Conservation (phyloP, 2,888 invertebrate species). For the Magallana nippona region DNA sequence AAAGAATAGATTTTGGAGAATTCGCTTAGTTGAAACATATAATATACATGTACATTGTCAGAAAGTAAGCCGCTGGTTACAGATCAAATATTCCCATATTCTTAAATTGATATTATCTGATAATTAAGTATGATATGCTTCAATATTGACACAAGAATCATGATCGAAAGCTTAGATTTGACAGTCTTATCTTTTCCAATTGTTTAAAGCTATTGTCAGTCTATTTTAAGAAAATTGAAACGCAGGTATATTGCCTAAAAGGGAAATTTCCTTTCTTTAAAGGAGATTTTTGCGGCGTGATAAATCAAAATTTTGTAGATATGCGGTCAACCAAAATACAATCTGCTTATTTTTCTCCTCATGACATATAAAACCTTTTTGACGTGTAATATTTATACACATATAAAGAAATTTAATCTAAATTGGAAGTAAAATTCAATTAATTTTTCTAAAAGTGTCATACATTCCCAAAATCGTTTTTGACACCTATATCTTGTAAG, state of each 20-base stretch:
- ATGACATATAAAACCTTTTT: constrained; percentile 8
- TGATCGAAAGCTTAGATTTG: not conserved
- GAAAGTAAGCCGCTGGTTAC: not conserved
- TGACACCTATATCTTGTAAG: not conserved
- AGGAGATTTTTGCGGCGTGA: constrained; percentile 18
- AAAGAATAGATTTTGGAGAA: no score
- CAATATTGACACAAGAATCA: not conserved
- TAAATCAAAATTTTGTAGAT: not conserved
- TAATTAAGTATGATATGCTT: not conserved
- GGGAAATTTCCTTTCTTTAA: not conserved
- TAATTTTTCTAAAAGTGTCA: constrained; percentile 29
- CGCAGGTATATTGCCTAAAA: not conserved
- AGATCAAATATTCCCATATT: not conserved
- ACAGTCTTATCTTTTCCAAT: not conserved
- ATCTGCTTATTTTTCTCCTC: not conserved
- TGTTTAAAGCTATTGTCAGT: not conserved
- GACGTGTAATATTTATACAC: constrained; percentile 21
- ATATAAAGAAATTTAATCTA: not conserved
- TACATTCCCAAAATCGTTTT: not conserved
- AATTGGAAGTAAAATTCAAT: constrained; percentile 33
- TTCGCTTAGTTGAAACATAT: no score
- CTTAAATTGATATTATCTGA: not conserved
- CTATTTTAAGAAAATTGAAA: constrained; percentile 1
- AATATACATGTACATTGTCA: no score
- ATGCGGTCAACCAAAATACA: constrained; percentile 5